Evolutionary conservation across 2,113 vertebrate genomes (phyloP), one percentile per base, ranked within the genome.

Genomic region (Egretta garzetta): DNA sequence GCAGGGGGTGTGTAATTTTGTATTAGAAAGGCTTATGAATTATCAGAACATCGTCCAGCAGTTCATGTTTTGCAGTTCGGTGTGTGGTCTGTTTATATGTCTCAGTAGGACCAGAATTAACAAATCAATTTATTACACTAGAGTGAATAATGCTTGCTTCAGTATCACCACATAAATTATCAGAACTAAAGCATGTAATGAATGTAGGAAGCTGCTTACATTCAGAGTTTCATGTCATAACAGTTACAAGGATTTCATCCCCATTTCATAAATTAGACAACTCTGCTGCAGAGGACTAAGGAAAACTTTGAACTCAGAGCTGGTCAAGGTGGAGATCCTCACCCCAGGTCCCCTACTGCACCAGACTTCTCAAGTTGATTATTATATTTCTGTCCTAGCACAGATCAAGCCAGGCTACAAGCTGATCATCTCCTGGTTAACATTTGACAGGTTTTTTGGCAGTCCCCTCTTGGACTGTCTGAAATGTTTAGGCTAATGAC

Each of bases 141-240:
- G 15, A 52, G 41, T 80, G 12, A 17, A 32, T 66, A 95, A 86
- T 28, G 2, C 5, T 76, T 70, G 8, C 72, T 41, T 86, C 68
- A 66, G 21, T 45, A 76, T 76, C 67, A 93, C 59, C n/a, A 47
- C 18, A 73, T 17, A 73, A 66, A 83, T 83, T 52, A 63, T 32
- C 63, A 72, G 27, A 88, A 92, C 71, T 39, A 88, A 81, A 77
- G 9, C 16, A 52, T 22, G 3, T 24, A 83, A 55, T 23, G 37
- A 67, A 81, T 7, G 15, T 18, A 90, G 16, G 32, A 80, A 71
- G 32, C 20, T 88, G 24, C 32, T 84, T 92, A 63, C 23, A 28
- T 45, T 62, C 43, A 50, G 37, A 80, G 14, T 73, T 87, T 39
- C 1, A 2, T 0, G 0, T 55, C 1, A 0, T 55, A 74, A 39